Base-by-base conservation (phyloP, 2,888 invertebrate genomes). In the Pteria penguin region DNA sequence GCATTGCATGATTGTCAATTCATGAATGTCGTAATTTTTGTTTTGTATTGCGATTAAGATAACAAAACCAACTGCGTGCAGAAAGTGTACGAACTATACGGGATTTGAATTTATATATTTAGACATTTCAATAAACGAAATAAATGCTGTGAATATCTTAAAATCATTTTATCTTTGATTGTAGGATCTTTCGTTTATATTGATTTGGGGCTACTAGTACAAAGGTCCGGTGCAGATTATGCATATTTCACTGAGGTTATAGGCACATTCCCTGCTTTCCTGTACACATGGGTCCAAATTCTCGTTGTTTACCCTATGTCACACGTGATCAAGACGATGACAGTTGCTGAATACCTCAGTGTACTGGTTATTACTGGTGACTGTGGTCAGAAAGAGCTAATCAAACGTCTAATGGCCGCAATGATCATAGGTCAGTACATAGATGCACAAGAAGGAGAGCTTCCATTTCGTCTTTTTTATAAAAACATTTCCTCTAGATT, bases 131-230 rank as follows among this genome's bases (percentile, higher is more conserved):
- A n/a, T n/a, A n/a, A n/a, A n/a, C n/a, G n/a, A n/a, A n/a, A n/a
- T n/a, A n/a, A n/a, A n/a, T n/a, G n/a, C n/a, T n/a, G n/a, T n/a
- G n/a, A n/a, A n/a, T n/a, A n/a, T n/a, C n/a, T n/a, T n/a, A n/a
- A n/a, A n/a, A n/a, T n/a, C n/a, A n/a, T n/a, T n/a, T 45, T 45
- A 45, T 18, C 8, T 45, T 45, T 65, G 22, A 22, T 31, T 61
- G 26, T 32, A 75, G 75, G 65, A 5, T 70, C 75, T 2, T 45
- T 75, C 22, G 71, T 75, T 22, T 71, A 71, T 70, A 71, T 71
- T 22, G 75, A 75, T 52, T 71, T 75, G 45, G 75, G 75, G 22
- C 31, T 66, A 5, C 22, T 75, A n/a, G 52, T 75, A 4, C 75
- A 62, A 18, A 65, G 58, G 33, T 75, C 75, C 4, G 75, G 75